Percentiles rank a stretch among this genome's conserved stretches.
phyloP scores from a whole-genome alignment of 53 echinoderm and acorn worm genomes.

The Actinopyga echinites region DNA sequence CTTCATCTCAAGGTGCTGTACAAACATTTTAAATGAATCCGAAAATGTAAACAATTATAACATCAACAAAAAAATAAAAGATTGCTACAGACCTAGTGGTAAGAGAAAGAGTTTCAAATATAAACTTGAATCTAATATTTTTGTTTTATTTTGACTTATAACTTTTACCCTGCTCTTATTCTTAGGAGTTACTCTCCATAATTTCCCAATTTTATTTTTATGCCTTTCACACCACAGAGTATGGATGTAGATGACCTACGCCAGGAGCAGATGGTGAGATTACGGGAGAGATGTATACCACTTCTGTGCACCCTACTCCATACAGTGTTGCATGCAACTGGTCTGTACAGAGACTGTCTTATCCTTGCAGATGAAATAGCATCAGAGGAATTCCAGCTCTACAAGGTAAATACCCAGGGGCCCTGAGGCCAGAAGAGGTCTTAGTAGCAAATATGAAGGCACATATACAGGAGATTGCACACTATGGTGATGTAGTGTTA shows the following conservation, averaged over 20 bases:
- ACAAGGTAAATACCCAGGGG: constrained; percentile 59
- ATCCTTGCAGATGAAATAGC: constrained; percentile 86
- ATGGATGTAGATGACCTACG: constrained; percentile 61
- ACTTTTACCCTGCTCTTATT: no score
- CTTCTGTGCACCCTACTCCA: constrained; percentile 70
- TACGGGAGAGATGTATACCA: constrained; percentile 84
- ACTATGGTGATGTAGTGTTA: not conserved
- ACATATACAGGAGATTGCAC: not conserved
- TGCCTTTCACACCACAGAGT: no score
- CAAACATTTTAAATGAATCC: no score
- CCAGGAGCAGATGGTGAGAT: constrained; percentile 56
- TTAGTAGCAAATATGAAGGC: not conserved
- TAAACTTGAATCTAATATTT: no score
- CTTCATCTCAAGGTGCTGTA: no score
- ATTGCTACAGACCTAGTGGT: no score
- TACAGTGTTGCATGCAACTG: constrained; percentile 78
- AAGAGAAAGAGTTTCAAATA: no score
- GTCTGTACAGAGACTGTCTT: constrained; percentile 72
- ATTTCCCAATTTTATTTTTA: no score
- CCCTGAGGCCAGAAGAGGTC: not conserved
- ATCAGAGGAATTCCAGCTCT: constrained; percentile 87
- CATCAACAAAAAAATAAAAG: no score
- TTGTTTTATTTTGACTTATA: no score
- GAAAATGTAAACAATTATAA: no score
- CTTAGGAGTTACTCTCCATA: no score